A percentile compares a stretch with the other conserved stretches of the same genome.
Conservation (phyloP, 2,113 vertebrate species). For the Muntiacus muntjak region DNA sequence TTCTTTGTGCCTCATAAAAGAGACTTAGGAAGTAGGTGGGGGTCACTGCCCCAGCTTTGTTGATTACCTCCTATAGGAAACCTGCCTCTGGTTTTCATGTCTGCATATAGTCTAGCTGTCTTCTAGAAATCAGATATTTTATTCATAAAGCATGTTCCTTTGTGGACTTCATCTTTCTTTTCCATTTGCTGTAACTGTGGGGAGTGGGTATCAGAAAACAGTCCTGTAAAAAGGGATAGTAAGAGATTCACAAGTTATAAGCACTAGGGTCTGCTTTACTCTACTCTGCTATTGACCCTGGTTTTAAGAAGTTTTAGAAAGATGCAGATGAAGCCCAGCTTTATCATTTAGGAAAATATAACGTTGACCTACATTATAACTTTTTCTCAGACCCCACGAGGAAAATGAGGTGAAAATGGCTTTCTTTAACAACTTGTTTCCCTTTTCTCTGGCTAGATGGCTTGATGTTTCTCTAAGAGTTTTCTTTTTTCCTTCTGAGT, state of each 20-base stretch:
- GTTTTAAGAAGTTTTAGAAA: neutral
- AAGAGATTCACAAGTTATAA: neutral
- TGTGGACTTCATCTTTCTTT: neutral
- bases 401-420: constrained; percentile 3
- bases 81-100: neutral
- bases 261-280: neutral
- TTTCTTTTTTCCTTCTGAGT: neutral
- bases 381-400: neutral
- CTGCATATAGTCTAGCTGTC: neutral
- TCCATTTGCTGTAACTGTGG: neutral
- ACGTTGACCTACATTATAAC: neutral
- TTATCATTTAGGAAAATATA: neutral
- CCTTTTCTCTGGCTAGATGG: neutral
- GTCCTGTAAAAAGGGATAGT: neutral
- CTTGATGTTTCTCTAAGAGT: neutral
- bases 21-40: constrained; percentile 46
- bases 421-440: constrained; percentile 21
- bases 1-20: constrained; percentile 47
- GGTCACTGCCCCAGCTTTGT: neutral
- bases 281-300: neutral
- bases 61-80: constrained; percentile 34
- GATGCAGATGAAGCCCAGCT: neutral
- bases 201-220: neutral
- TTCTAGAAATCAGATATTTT: constrained; percentile 1
- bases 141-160: constrained; percentile 19